These are phyloP conservation scores for Halcyon leucocephala DNA, from an alignment of 2,797 vertebrate species.

Conservation along the genomic window DNA sequence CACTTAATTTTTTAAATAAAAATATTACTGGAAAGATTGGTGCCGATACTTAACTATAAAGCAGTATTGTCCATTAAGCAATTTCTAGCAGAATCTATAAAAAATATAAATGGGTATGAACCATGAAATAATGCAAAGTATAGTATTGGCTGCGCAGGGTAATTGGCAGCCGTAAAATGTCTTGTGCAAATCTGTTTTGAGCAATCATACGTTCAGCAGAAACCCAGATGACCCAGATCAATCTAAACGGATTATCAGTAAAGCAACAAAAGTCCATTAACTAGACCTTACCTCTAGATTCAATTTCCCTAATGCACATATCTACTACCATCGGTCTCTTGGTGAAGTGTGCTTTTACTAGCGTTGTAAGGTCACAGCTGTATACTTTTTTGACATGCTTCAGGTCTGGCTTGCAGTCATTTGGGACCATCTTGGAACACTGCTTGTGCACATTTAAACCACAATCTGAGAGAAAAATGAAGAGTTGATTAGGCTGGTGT, in stretches of 20 bases:
- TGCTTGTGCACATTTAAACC: slow-evolving; percentile 98
- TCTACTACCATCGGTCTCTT: slow-evolving; percentile 99
- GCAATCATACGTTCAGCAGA: slow-evolving; percentile 11
- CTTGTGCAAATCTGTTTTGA: slow-evolving; percentile 6
- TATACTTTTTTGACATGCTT: slow-evolving; percentile 98
- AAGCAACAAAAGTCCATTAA: slow-evolving; percentile 39
- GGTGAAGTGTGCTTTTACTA: slow-evolving; percentile 94
- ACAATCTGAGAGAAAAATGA: slow-evolving; percentile 84
- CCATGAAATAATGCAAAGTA: not conserved
- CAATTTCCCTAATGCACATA: slow-evolving; percentile 99
- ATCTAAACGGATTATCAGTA: slow-evolving; percentile 4
- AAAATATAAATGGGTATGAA: slow-evolving; percentile 18
- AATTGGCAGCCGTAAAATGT: not conserved
- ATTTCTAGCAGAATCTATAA: slow-evolving; percentile 12
- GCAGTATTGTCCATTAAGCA: slow-evolving; percentile 20
- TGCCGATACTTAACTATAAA: not conserved
- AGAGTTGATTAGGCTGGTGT: slow-evolving; percentile 8
- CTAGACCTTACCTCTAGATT: slow-evolving; percentile 90
- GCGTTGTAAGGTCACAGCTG: slow-evolving; percentile 98
- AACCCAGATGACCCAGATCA: slow-evolving; percentile 8
- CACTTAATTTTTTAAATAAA: not conserved
- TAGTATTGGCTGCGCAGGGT: not conserved
- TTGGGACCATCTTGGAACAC: slow-evolving; percentile 94
- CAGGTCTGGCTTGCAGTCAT: slow-evolving; percentile 97
- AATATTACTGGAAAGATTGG: not conserved